phyloP scores from a whole-genome alignment of 2,888 invertebrate species.

The Cactoblastis cactorum region DNA sequence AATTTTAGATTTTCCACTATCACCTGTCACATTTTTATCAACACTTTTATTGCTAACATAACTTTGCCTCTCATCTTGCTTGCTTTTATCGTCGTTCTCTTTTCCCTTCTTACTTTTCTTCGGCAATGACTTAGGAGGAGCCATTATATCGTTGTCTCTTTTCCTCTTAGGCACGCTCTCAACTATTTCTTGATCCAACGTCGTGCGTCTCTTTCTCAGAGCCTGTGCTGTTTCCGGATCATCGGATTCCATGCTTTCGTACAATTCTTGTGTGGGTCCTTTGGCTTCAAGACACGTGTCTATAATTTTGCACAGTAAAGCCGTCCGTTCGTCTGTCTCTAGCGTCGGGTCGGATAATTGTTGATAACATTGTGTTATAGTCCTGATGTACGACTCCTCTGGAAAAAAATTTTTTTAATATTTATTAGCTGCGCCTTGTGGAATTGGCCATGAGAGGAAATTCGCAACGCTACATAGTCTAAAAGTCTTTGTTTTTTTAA shows the following conservation, averaged over 20 bases:
- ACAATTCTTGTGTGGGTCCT: slow-evolving; percentile 25
- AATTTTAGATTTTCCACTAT: slow-evolving; percentile 7
- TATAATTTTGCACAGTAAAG: slow-evolving; percentile 52
- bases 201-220: slow-evolving; percentile 26
- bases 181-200: slow-evolving; percentile 30
- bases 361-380: slow-evolving; percentile 46
- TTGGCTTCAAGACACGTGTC: slow-evolving; percentile 50
- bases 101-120: slow-evolving; percentile 49
- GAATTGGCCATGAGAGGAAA: no score
- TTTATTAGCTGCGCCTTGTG: no score
- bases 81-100: slow-evolving; percentile 28
- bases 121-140: slow-evolving; percentile 56
- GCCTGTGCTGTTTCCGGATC: slow-evolving; percentile 37
- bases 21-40: background rate
- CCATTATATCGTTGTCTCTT: slow-evolving; percentile 49
- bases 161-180: slow-evolving; percentile 24
- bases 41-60: background rate
- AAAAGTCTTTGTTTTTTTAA: no score
- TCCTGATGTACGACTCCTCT: slow-evolving; percentile 57
- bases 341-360: slow-evolving; percentile 49
- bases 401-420: slow-evolving; percentile 19
- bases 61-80: background rate
- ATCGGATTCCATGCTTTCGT: slow-evolving; percentile 39
- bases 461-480: no score
- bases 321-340: slow-evolving; percentile 53